Evolutionary conservation across 2,888 invertebrate species (phyloP).

Genomic region (Teinopalpus imperialis): DNA sequence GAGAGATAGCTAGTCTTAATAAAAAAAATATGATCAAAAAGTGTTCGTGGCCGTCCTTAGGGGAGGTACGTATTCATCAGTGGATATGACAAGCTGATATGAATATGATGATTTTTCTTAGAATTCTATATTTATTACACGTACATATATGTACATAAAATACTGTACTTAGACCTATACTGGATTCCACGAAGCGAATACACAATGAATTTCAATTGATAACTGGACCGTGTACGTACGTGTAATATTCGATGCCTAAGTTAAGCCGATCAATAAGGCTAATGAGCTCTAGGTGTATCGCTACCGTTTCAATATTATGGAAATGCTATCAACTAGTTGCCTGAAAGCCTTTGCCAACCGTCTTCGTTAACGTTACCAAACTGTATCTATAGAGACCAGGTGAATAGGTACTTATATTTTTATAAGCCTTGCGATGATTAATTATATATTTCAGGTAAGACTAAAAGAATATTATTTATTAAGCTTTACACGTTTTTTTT

Average conservation of each 20-base stretch:
- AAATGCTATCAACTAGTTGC: slow-evolving; percentile 63
- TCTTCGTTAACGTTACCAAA: slow-evolving; percentile 46
- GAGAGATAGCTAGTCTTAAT: no score
- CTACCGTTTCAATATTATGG: slow-evolving; percentile 68
- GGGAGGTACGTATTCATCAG: no score
- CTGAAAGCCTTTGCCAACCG: slow-evolving; percentile 52
- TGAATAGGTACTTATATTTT: slow-evolving; percentile 27
- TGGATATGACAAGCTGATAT: no score
- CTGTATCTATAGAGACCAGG: slow-evolving; percentile 47
- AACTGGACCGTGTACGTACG: slow-evolving; percentile 25
- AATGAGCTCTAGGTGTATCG: slow-evolving; percentile 68
- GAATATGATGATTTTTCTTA: no score
- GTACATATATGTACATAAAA: no score
- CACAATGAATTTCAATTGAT: slow-evolving; percentile 22
- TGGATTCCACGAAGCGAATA: slow-evolving; percentile 3
- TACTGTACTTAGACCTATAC: no score
- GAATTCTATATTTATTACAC: no score
- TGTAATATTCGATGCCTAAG: slow-evolving; percentile 45
- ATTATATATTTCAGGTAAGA: background rate
- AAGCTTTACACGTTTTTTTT: no score
- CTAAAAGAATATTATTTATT: no score
- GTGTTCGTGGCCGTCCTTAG: no score
- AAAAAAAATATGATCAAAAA: no score
- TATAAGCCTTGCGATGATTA: background rate
- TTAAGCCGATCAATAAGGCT: slow-evolving; percentile 64